Percentiles rank a stretch among this genome's conserved stretches.
phyloP scores from a whole-genome alignment of 1,140 invertebrate genomes.

The Pogonognathellus flavescens region DNA sequence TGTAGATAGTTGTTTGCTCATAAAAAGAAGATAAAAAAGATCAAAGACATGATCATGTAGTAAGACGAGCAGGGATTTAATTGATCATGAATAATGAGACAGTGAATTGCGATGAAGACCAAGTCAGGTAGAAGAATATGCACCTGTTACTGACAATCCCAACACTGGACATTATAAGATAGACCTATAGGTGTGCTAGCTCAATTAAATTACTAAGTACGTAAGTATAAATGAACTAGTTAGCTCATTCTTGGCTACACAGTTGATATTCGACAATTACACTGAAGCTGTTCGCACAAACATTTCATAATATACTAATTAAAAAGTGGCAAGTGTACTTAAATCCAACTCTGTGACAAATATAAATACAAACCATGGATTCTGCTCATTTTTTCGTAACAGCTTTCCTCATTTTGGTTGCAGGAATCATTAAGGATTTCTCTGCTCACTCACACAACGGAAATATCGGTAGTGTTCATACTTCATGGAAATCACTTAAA shows the following conservation, averaged over 20 bases:
- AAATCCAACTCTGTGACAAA: no score
- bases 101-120: slow-evolving; percentile 52
- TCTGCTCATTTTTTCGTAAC: background rate
- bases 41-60: slow-evolving; percentile 46
- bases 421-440: slow-evolving; percentile 9
- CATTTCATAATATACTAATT: background rate
- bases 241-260: slow-evolving; percentile 37
- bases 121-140: slow-evolving; percentile 20
- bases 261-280: slow-evolving; percentile 39
- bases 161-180: slow-evolving; percentile 19
- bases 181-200: slow-evolving; percentile 34
- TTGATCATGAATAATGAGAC: slow-evolving; percentile 53
- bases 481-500: background rate
- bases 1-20: slow-evolving; percentile 40
- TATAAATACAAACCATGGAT: background rate
- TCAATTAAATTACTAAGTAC: slow-evolving; percentile 43
- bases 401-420: background rate
- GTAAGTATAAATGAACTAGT: slow-evolving; percentile 55
- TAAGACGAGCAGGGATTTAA: slow-evolving; percentile 52
- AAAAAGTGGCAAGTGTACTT: no score
- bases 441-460: background rate
- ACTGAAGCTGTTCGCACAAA: background rate
- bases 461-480: slow-evolving; percentile 13
- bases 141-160: slow-evolving; percentile 25
- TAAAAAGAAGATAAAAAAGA: slow-evolving; percentile 50